These are phyloP conservation scores for Drosophila limbata DNA, from an alignment of 2,888 invertebrate species.

Conservation along the genomic window DNA sequence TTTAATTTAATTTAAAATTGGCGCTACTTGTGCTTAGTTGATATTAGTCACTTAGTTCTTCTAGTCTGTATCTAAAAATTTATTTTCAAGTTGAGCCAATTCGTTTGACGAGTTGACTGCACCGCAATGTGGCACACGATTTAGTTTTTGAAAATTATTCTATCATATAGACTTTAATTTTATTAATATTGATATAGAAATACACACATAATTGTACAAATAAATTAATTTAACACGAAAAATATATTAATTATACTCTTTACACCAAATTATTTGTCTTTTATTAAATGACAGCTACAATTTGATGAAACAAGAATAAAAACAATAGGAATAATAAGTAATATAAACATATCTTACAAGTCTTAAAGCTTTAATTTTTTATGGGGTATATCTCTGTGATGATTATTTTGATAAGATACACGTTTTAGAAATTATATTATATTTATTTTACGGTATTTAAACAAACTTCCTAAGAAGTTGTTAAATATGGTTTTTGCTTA, in stretches of 20 bases:
- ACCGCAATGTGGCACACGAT: constrained; percentile 51
- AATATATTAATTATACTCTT: constrained; percentile 57
- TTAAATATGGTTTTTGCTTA: too few species aligned
- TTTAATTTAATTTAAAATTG: constrained; percentile 55
- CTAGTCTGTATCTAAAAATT: constrained; percentile 74
- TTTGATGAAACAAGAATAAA: neutral
- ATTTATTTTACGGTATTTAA: too few species aligned
- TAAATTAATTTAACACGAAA: constrained; percentile 72
- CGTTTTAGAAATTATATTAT: too few species aligned
- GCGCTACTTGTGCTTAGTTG: constrained; percentile 77
- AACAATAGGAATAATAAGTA: too few species aligned
- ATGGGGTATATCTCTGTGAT: too few species aligned
- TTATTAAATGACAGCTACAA: neutral
- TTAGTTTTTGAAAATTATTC: constrained; percentile 54
- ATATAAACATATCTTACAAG: too few species aligned
- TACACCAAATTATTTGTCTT: constrained; percentile 53
- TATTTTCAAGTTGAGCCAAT: constrained; percentile 58
- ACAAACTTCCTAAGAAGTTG: too few species aligned
- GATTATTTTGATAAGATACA: too few species aligned
- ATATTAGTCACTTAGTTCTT: constrained; percentile 78
- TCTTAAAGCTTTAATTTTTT: too few species aligned
- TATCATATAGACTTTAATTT: constrained; percentile 49
- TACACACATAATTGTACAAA: constrained; percentile 71
- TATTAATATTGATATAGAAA: constrained; percentile 63
- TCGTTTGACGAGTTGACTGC: constrained; percentile 52